Percentiles rank a stretch among this genome's conserved stretches.
Conservation (phyloP, 35 echinoderm and acorn worm genomes). For the Apostichopus californicus region DNA sequence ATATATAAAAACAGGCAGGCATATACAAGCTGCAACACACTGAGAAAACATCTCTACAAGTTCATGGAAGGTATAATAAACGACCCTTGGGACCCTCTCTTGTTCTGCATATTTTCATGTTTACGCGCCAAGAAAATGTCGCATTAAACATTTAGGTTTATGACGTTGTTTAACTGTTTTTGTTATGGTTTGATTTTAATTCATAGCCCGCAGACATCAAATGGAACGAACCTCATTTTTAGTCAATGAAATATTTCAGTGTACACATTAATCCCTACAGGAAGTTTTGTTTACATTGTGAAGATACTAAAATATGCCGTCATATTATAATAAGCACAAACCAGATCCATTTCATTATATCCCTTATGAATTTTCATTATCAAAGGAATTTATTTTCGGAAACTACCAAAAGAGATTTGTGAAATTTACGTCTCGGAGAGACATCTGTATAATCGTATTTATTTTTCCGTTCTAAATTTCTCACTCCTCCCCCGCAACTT, state of each 20-base stretch:
- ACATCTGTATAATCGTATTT: background rate
- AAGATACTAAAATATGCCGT: slow-evolving; percentile 14
- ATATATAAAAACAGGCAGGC: too few relatives aligned
- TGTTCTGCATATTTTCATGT: background rate
- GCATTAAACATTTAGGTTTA: background rate
- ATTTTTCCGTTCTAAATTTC: background rate
- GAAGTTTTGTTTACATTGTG: slow-evolving; percentile 5
- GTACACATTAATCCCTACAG: background rate
- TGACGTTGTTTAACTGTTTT: background rate
- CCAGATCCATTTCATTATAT: background rate
- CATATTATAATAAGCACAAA: background rate
- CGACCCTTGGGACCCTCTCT: too few relatives aligned
- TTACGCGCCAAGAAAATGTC: background rate
- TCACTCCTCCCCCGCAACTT: background rate
- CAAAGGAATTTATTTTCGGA: background rate
- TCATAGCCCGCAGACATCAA: background rate
- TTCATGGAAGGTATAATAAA: too few relatives aligned
- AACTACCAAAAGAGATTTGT: background rate
- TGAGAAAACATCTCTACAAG: too few relatives aligned
- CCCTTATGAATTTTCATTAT: background rate
- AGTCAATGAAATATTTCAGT: slow-evolving; percentile 18
- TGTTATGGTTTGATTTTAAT: background rate
- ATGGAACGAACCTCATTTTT: background rate
- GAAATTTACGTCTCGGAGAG: background rate
- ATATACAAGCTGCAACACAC: too few relatives aligned